Conservation (phyloP, 1,140 invertebrate genomes). For the Limonius californicus region DNA sequence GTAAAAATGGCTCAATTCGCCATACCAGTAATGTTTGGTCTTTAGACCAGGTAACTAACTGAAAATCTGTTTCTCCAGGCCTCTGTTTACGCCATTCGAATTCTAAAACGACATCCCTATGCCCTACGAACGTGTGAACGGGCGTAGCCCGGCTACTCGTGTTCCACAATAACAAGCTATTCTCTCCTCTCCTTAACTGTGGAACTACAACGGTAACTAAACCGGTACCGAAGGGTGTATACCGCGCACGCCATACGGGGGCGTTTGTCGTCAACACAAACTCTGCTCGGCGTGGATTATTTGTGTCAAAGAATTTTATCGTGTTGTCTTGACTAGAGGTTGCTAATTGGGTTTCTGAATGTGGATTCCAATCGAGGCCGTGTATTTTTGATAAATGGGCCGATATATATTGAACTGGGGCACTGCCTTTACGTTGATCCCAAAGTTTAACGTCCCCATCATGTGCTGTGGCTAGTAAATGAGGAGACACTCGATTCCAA, state of each 20-base stretch:
- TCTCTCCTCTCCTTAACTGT: constrained; percentile 72
- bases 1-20: constrained; percentile 79
- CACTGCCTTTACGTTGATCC: constrained; percentile 86
- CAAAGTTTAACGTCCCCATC: constrained; percentile 94
- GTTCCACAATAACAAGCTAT: constrained; percentile 80
- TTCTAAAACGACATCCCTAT: constrained; percentile 90
- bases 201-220: constrained; percentile 86
- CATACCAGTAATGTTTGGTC: constrained; percentile 90
- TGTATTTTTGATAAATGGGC: constrained; percentile 92
- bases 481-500: constrained; percentile 82
- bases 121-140: constrained; percentile 85
- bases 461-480: constrained; percentile 88
- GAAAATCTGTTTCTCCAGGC: constrained; percentile 64
- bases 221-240: constrained; percentile 86
- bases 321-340: constrained; percentile 92
- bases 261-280: constrained; percentile 78
- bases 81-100: constrained; percentile 84
- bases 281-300: constrained; percentile 75
- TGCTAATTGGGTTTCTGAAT: constrained; percentile 79
- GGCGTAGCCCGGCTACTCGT: constrained; percentile 65
- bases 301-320: constrained; percentile 92
- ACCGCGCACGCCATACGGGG: constrained; percentile 88
- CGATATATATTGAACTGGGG: constrained; percentile 87
- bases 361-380: constrained; percentile 90
- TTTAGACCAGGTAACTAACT: constrained; percentile 93